phyloP scores from a whole-genome alignment of 2,113 vertebrate genomes.

The Passerina amoena region DNA sequence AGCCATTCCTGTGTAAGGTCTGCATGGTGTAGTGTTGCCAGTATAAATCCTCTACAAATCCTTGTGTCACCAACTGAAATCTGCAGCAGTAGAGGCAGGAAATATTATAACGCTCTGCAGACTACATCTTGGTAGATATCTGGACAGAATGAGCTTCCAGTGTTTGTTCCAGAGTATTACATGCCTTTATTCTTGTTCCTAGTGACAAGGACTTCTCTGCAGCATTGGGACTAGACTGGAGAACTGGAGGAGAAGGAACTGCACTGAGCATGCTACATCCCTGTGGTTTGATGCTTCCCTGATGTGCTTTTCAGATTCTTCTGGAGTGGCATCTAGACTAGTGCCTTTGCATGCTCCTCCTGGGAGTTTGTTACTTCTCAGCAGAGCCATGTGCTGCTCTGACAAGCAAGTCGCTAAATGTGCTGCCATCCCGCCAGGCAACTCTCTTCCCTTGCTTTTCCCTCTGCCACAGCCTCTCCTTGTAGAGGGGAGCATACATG shows the following conservation, averaged over 20 bases:
- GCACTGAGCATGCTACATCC: too few species aligned
- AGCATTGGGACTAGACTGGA: too few species aligned
- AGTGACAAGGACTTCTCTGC: not conserved
- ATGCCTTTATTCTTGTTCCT: not conserved
- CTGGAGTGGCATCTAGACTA: not conserved
- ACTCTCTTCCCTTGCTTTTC: not conserved
- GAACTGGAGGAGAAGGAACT: not conserved
- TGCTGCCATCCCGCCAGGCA: rapidly evolving
- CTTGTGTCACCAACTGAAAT: not conserved
- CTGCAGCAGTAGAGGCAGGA: not conserved
- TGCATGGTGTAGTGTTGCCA: not conserved
- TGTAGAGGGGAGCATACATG: rapidly evolving
- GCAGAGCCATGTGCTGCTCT: rapidly evolving
- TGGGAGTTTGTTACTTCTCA: not conserved
- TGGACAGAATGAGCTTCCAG: not conserved
- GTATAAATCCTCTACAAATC: not conserved
- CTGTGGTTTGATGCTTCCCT: not conserved
- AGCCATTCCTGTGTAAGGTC: not conserved
- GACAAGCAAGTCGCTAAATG: not conserved
- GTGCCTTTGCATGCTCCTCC: not conserved
- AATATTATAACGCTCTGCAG: not conserved
- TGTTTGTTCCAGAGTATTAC: not conserved
- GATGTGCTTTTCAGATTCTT: not conserved
- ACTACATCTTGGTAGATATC: not conserved
- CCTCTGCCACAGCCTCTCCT: not conserved